A percentile compares a stretch with the other conserved stretches of the same genome.
Conservation (phyloP, 1,140 invertebrate species). For the Meloidogyne hapla region DNA sequence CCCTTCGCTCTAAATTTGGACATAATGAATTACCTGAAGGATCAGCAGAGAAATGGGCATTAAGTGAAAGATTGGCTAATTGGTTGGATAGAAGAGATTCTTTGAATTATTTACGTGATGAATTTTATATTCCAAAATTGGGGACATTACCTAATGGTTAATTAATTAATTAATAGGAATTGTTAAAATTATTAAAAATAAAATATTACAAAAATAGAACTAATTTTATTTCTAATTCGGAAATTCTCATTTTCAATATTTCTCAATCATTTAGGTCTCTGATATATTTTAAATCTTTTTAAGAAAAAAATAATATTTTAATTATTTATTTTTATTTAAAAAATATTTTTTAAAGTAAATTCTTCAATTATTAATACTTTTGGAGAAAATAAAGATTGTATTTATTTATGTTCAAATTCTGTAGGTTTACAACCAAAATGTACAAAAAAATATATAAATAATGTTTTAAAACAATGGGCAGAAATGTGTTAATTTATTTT, state of each 20-base stretch:
- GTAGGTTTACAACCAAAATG: constrained; percentile 7
- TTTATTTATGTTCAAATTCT: constrained; percentile 2
- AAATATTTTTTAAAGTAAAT: neutral
- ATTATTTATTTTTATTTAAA: neutral
- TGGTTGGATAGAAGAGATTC: neutral
- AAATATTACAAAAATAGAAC: too few species aligned
- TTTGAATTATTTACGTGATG: neutral
- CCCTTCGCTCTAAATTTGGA: neutral
- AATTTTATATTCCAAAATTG: neutral
- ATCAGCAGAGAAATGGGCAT: neutral
- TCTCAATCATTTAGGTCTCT: too few species aligned
- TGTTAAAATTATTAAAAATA: too few species aligned
- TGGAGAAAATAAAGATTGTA: neutral
- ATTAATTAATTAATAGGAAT: neutral
- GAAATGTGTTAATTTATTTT: neutral
- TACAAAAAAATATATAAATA: constrained; percentile 1
- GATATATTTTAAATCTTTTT: too few species aligned
- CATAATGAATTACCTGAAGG: constrained; percentile 2
- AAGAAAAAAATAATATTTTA: too few species aligned
- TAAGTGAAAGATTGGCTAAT: constrained; percentile 5
- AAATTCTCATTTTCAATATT: too few species aligned
- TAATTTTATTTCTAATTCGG: too few species aligned
- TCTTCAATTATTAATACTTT: neutral
- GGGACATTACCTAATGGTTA: neutral
- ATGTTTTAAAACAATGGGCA: neutral